A percentile compares a stretch with the other conserved stretches of the same genome.
phyloP scores from a whole-genome alignment of 2,113 vertebrate genomes.

The Xenopus borealis region DNA sequence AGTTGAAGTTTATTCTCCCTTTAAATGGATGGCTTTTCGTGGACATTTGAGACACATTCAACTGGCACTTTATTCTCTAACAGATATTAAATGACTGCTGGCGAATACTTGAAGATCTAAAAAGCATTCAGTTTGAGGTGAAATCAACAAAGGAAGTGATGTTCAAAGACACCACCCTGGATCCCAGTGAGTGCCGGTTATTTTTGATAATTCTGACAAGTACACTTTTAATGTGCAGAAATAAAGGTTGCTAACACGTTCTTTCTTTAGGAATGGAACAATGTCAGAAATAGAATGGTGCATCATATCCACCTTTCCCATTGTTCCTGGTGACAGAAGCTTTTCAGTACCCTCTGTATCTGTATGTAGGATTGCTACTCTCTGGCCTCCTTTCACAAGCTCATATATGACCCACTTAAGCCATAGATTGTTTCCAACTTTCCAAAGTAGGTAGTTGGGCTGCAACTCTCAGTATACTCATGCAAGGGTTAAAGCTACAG shows the following conservation, averaged over 20 bases:
- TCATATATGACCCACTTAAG: not conserved
- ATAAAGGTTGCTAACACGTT: not conserved
- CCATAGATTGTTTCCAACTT: not conserved
- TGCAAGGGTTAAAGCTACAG: too few relatives aligned
- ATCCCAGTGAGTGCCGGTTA: not conserved
- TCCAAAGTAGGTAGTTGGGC: too few relatives aligned
- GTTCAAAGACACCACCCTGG: not conserved
- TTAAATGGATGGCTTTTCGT: not conserved
- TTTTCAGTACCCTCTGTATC: not conserved
- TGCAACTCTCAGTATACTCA: too few relatives aligned
- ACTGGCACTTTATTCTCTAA: not conserved
- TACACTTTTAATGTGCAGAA: not conserved
- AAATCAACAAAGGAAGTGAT: not conserved
- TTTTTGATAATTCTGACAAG: slow-evolving; percentile 1
- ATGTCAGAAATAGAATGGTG: not conserved
- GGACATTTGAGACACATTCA: not conserved
- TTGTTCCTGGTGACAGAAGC: not conserved
- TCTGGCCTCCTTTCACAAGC: too few relatives aligned
- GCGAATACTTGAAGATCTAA: not conserved
- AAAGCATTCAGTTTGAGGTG: not conserved
- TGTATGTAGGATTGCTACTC: not conserved
- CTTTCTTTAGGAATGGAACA: not conserved
- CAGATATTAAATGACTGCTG: not conserved
- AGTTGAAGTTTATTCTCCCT: too few relatives aligned
- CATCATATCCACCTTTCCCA: not conserved